Evolutionary conservation across 2,113 vertebrate genomes (phyloP).

Genomic region (Nesogale talazaci): DNA sequence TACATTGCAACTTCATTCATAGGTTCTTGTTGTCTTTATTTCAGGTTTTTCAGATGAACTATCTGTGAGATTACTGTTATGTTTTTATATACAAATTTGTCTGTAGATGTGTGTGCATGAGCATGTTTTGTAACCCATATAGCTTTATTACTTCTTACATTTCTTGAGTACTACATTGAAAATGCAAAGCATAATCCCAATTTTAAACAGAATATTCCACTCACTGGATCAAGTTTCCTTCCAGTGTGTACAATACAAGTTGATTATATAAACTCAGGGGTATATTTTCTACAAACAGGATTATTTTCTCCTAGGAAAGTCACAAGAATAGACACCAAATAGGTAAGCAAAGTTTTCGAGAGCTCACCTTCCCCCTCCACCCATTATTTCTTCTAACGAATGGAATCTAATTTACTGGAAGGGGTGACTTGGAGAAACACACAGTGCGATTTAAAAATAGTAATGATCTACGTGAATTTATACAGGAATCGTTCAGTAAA

Average conservation of each 20-base stretch:
- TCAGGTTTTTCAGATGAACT: constrained; percentile 43
- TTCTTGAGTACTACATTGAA: background rate
- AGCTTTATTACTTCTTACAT: background rate
- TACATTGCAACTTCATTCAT: background rate
- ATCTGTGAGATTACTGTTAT: background rate
- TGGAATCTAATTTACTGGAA: background rate
- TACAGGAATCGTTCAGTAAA: background rate
- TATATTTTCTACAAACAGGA: background rate
- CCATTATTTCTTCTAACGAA: background rate
- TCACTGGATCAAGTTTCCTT: background rate
- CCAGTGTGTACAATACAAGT: background rate
- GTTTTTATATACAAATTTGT: background rate
- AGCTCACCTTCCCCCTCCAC: background rate
- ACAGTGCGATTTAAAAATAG: background rate
- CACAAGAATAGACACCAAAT: constrained; percentile 3
- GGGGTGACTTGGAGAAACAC: background rate
- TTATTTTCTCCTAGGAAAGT: background rate
- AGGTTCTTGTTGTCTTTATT: constrained; percentile 9
- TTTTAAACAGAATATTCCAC: constrained; percentile 2
- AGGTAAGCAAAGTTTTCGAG: background rate
- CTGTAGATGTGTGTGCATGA: background rate
- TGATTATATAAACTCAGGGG: constrained; percentile 39
- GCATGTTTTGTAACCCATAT: background rate
- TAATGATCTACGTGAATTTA: background rate
- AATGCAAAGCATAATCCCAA: constrained; percentile 21